Conservation (phyloP, 2,888 invertebrate species). For the Seladonia tumulorum region DNA sequence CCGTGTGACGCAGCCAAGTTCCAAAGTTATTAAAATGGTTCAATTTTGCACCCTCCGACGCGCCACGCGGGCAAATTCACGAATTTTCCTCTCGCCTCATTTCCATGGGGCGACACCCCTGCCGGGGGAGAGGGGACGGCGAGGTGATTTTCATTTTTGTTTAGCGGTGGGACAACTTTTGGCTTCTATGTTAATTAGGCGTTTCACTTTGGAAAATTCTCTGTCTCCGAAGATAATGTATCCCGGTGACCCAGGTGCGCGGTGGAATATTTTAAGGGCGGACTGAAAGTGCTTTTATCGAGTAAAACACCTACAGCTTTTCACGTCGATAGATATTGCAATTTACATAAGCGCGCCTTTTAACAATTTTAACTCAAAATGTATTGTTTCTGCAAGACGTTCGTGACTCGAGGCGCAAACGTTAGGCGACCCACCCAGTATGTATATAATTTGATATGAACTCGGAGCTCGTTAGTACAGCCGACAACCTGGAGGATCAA, state of each 20-base stretch:
- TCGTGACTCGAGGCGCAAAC: no score
- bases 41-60: constrained; percentile 18
- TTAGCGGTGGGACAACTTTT: not conserved
- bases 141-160: constrained; percentile 7
- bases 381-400: no score
- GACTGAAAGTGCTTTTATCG: not conserved
- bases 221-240: not conserved
- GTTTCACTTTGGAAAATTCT: not conserved
- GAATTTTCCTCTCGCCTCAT: constrained; percentile 15
- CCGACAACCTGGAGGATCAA: not conserved
- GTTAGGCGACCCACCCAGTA: no score
- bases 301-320: not conserved
- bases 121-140: no score
- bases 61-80: not conserved
- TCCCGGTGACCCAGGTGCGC: not conserved
- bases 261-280: not conserved
- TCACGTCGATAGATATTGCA: not conserved
- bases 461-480: not conserved
- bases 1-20: constrained; percentile 17
- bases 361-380: no score
- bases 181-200: not conserved
- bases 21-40: constrained; percentile 26
- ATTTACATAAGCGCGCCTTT: not conserved
- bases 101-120: not conserved
- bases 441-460: not conserved